A percentile compares a stretch with the other conserved stretches of the same genome.
These are phyloP conservation scores for Nephila pilipes DNA, from an alignment of 1,140 invertebrate genomes.

Conservation along the genomic window DNA sequence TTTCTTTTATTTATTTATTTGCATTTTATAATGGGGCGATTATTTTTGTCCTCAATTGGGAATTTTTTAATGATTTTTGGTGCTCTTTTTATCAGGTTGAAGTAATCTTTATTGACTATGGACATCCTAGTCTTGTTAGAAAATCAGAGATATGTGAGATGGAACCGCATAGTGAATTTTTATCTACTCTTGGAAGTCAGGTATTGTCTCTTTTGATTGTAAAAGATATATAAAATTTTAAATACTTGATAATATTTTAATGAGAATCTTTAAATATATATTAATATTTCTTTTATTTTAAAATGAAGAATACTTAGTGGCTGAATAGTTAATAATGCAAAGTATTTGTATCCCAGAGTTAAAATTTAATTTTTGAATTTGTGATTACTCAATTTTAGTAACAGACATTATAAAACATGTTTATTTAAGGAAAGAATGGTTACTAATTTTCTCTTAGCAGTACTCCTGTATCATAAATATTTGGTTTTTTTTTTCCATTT, in stretches of 20 bases:
- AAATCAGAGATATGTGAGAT: conserved; percentile 29
- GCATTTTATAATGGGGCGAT: too few species aligned
- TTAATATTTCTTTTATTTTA: neutral
- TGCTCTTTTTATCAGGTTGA: conserved; percentile 36
- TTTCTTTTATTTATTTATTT: too few species aligned
- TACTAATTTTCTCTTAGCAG: too few species aligned
- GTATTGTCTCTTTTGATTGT: neutral
- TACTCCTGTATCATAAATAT: too few species aligned
- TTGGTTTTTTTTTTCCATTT: too few species aligned
- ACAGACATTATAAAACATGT: too few species aligned
- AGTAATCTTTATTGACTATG: conserved; percentile 64
- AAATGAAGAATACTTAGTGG: too few species aligned
- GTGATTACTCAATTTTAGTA: too few species aligned
- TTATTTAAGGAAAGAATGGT: too few species aligned
- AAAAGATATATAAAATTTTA: neutral
- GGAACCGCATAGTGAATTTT: conserved; percentile 33
- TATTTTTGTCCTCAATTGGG: neutral
- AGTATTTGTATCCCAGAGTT: too few species aligned
- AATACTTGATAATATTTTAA: neutral
- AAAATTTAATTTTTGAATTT: too few species aligned
- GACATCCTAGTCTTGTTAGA: conserved; percentile 20
- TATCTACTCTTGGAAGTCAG: conserved; percentile 34
- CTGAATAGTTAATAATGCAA: too few species aligned
- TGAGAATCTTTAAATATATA: neutral
- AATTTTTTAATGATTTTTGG: neutral